Conservation (phyloP, 2,888 invertebrate genomes). For the Tortrix viridana region DNA sequence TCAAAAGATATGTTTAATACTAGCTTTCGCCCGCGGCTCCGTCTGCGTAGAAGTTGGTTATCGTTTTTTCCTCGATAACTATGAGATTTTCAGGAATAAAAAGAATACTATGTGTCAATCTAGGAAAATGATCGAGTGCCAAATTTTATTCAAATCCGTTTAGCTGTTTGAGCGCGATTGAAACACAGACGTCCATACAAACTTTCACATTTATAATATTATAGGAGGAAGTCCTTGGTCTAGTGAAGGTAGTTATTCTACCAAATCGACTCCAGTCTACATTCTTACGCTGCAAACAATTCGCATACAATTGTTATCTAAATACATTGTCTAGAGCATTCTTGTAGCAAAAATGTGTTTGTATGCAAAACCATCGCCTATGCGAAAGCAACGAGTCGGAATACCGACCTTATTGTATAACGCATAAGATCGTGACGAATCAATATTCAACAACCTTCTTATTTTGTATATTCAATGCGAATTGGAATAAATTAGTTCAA, state of each 20-base stretch:
- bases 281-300: slow-evolving; percentile 39
- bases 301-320: slow-evolving; percentile 59
- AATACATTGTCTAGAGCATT: slow-evolving; percentile 46
- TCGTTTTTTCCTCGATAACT: too few species aligned
- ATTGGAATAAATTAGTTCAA: slow-evolving; percentile 9
- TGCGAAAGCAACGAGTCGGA: slow-evolving; percentile 50
- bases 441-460: slow-evolving; percentile 63
- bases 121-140: too few species aligned
- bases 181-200: too few species aligned
- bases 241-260: background rate
- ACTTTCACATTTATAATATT: too few species aligned
- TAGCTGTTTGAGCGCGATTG: too few species aligned
- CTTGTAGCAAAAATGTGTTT: slow-evolving; percentile 66
- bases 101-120: too few species aligned
- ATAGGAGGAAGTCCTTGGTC: too few species aligned
- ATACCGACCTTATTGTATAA: slow-evolving; percentile 30
- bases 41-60: too few species aligned
- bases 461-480: slow-evolving; percentile 14
- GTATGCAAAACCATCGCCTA: slow-evolving; percentile 76
- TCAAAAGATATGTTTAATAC: too few species aligned
- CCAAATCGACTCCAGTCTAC: slow-evolving; percentile 5
- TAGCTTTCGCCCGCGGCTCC: too few species aligned
- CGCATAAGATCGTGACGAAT: slow-evolving; percentile 50
- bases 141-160: too few species aligned
- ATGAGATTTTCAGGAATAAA: too few species aligned